Evolutionary conservation across 2,888 invertebrate genomes (phyloP), one percentile per base, ranked within the genome.

Genomic region (Tromatobia lineatoria): DNA sequence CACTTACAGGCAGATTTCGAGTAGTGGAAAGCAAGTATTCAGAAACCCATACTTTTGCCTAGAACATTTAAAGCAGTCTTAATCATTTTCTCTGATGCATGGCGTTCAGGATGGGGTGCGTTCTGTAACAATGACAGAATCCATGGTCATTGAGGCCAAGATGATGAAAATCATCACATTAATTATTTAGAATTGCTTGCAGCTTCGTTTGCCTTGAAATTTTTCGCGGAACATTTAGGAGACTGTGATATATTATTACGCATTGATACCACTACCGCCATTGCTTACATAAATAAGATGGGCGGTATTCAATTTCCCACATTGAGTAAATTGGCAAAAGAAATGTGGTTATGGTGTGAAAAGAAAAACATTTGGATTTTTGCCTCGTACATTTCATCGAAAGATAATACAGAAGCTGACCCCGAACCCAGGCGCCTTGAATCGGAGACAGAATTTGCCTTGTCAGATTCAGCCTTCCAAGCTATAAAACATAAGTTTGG

Each of bases 1-100:
- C 3, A 29, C 4, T 29, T 29, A 4, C 29, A 4, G 4, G 4
- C 4, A 29, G 29, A 29, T 29, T 29, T 29, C 4, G 29, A 29
- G 4, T 29, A 4, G 29, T 29, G 29, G 29, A 29, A 4, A 3
- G 4, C 3, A 29, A 29, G 4, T 4, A 29, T 29, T 29, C 2
- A 29, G 4, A 29, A 29, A 29, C 3, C 29, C 4, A 29, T 29
- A 3, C 29, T 2, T 29, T 29, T 4, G 3, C 29, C 4, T 3
- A 4, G 4, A 29, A 2, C 29, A 4, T 29, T 29, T 4, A 29
- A 29, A 70, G 69, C 78, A 42, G 59, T 11, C 18, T 2, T 77
- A 7, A 78, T 78, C 76, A 85, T 87, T 54, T 85, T 57, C 64
- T 84, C 83, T 4, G 86, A 86, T 59, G 86, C 87, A 15, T 85